phyloP scores from a whole-genome alignment of 2,113 vertebrate species.

The Bettongia penicillata region DNA sequence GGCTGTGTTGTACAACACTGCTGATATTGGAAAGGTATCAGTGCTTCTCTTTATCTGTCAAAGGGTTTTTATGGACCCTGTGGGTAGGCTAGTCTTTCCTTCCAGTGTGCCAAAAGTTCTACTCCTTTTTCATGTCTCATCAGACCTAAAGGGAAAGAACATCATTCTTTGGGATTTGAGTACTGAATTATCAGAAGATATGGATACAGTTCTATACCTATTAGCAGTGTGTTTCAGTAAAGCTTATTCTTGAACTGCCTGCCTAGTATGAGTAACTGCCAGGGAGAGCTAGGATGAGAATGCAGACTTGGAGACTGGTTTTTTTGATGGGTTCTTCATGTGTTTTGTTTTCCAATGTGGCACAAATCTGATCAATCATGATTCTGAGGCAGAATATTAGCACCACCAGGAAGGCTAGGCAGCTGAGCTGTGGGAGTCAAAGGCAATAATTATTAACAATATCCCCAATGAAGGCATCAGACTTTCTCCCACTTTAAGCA shows the following conservation, averaged over 20 bases:
- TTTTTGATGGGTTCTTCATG: neutral
- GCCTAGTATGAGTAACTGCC: neutral
- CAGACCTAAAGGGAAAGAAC: slow-evolving; percentile 52
- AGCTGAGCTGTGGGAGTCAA: too few species aligned
- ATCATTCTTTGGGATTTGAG: slow-evolving; percentile 26
- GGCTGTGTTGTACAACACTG: slow-evolving; percentile 45
- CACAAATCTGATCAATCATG: too few species aligned
- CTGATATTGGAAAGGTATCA: slow-evolving; percentile 61
- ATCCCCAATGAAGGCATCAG: too few species aligned
- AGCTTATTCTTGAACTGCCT: too few species aligned
- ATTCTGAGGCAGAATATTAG: too few species aligned
- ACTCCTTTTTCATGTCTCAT: slow-evolving; percentile 53
- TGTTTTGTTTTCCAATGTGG: too few species aligned
- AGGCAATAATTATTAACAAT: too few species aligned
- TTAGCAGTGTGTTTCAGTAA: neutral
- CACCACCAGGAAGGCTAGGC: too few species aligned
- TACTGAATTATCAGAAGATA: slow-evolving; percentile 1
- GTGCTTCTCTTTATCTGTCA: slow-evolving; percentile 60
- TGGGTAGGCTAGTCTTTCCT: slow-evolving; percentile 72
- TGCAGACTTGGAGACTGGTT: neutral
- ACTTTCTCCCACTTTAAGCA: too few species aligned
- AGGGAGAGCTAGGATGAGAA: neutral
- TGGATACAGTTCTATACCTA: neutral
- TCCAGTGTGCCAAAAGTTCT: slow-evolving; percentile 15
- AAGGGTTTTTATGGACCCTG: slow-evolving; percentile 68